Evolutionary conservation across 2,113 vertebrate genomes (phyloP).

Genomic region (Neofelis nebulosa): DNA sequence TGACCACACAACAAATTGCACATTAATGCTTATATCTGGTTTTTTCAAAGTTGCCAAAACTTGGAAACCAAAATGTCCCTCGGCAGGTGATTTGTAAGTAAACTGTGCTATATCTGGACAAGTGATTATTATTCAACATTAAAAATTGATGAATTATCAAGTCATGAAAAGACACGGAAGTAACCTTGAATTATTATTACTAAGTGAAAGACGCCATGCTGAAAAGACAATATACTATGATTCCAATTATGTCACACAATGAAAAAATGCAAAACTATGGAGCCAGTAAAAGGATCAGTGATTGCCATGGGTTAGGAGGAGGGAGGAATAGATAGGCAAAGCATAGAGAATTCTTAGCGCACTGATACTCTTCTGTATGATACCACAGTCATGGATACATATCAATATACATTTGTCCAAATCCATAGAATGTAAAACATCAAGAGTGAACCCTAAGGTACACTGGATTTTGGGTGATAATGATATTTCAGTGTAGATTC

Average conservation of each 20-base stretch:
- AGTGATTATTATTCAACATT: not conserved
- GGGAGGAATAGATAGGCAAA: not conserved
- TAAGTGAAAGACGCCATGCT: not conserved
- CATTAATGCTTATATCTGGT: not conserved
- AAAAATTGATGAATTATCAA: not conserved
- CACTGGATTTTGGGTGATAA: not conserved
- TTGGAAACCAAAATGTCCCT: not conserved
- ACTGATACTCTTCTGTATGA: not conserved
- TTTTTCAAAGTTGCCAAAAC: not conserved
- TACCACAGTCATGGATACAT: not conserved
- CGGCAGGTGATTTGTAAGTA: not conserved
- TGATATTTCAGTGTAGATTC: not conserved
- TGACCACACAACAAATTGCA: not conserved
- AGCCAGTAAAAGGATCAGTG: not conserved
- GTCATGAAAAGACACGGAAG: not conserved
- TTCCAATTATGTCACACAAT: not conserved
- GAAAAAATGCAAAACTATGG: not conserved
- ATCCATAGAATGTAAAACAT: not conserved
- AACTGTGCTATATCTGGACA: not conserved
- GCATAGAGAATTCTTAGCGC: not conserved
- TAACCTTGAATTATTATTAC: not conserved
- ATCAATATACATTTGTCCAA: not conserved
- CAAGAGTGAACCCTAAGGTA: not conserved
- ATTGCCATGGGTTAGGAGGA: not conserved
- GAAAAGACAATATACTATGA: not conserved